phyloP scores from a whole-genome alignment of 2,888 invertebrate genomes.

The Yponomeuta malinellus region DNA sequence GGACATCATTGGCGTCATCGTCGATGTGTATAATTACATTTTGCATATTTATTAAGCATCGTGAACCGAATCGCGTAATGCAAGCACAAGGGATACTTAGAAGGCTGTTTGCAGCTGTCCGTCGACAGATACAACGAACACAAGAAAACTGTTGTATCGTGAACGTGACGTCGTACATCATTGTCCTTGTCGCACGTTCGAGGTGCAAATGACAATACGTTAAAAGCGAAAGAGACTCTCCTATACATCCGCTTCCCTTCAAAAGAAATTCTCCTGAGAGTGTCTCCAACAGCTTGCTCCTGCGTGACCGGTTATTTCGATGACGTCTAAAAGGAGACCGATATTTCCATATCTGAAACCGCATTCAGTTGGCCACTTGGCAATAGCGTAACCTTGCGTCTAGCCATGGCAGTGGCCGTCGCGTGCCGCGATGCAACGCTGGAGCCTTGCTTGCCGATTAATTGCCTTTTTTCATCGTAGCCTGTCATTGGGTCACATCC shows the following conservation, averaged over 20 bases:
- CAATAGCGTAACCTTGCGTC: constrained; percentile 1
- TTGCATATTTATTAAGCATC: too few relatives aligned
- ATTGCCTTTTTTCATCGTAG: constrained; percentile 32
- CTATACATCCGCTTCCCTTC: background rate
- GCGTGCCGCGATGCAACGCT: constrained; percentile 16
- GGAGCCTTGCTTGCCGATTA: constrained; percentile 31
- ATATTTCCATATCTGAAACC: background rate
- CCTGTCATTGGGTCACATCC: constrained; percentile 34
- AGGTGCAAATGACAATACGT: too few relatives aligned
- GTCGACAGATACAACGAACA: too few relatives aligned
- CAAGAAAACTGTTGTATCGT: too few relatives aligned
- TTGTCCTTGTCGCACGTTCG: too few relatives aligned
- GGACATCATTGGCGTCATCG: too few relatives aligned
- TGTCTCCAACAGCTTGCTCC: background rate
- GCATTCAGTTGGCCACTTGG: background rate
- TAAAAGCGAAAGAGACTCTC: too few relatives aligned
- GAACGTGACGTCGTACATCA: too few relatives aligned
- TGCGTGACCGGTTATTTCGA: background rate
- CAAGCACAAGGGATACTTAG: too few relatives aligned
- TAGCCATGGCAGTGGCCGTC: constrained; percentile 20
- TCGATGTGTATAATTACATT: too few relatives aligned
- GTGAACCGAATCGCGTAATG: too few relatives aligned
- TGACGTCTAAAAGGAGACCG: background rate
- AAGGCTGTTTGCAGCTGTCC: too few relatives aligned
- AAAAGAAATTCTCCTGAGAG: background rate